Evolutionary conservation across 2,797 vertebrate genomes (phyloP).

Genomic region (Nannoperca australis): DNA sequence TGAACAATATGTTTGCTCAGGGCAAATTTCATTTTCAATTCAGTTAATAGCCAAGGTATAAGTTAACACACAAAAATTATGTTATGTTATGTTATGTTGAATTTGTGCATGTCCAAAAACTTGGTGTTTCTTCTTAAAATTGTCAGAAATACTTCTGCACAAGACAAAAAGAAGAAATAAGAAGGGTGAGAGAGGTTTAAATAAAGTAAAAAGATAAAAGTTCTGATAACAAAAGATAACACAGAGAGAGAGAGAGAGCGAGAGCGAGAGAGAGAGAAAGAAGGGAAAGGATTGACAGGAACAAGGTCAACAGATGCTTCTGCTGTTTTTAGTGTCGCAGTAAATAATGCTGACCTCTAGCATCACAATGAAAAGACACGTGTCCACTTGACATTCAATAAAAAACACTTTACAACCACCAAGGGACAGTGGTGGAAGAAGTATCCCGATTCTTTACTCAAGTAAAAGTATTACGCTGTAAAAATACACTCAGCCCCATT

Average conservation of each 20-base stretch:
- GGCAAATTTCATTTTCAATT: too few relatives aligned
- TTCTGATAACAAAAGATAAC: neutral
- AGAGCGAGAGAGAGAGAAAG: neutral
- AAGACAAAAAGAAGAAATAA: neutral
- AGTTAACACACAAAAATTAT: neutral
- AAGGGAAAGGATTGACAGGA: too few relatives aligned
- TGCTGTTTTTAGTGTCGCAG: neutral
- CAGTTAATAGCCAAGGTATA: too few relatives aligned
- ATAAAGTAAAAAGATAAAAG: neutral
- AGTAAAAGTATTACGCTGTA: too few relatives aligned
- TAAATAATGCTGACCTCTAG: constrained; percentile 1
- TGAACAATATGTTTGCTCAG: neutral
- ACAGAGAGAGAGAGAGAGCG: neutral
- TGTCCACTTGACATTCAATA: constrained; percentile 8
- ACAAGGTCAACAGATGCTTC: constrained; percentile 2
- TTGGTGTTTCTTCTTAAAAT: neutral
- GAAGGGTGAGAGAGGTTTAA: neutral
- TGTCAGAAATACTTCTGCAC: neutral
- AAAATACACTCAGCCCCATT: too few relatives aligned
- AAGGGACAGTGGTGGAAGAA: neutral
- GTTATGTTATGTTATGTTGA: too few relatives aligned
- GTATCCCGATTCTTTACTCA: neutral
- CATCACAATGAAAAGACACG: neutral
- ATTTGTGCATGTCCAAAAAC: neutral
- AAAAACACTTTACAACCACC: constrained; percentile 7